These are phyloP conservation scores for Antennarius maculatus DNA, from an alignment of 2,797 vertebrate genomes.

Conservation along the genomic window DNA sequence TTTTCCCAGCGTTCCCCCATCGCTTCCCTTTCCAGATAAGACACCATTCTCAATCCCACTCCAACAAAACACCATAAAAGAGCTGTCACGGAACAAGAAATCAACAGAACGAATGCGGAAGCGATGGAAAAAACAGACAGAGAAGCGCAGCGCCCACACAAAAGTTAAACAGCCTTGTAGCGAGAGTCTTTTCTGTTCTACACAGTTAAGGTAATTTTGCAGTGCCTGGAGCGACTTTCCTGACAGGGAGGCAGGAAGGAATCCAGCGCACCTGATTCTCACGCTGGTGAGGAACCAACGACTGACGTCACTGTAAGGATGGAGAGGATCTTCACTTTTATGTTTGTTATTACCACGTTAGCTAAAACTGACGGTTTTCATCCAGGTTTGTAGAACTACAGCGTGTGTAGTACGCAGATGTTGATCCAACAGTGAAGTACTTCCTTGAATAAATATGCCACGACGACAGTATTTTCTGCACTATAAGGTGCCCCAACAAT, in stretches of 20 bases:
- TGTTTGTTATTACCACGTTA: conserved; percentile 52
- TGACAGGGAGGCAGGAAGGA: conserved; percentile 32
- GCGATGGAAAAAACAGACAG: conserved; percentile 19
- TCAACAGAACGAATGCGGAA: conserved; percentile 40
- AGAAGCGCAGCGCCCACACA: conserved; percentile 17
- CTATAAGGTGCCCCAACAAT: too few relatives aligned
- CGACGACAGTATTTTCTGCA: too few relatives aligned
- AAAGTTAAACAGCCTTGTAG: conserved; percentile 40
- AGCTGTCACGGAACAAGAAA: conserved; percentile 21
- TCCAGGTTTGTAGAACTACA: too few relatives aligned
- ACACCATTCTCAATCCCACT: conserved; percentile 39
- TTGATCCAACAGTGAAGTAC: too few relatives aligned
- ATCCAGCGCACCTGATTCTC: conserved; percentile 19
- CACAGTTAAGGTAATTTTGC: conserved; percentile 41
- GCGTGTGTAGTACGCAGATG: too few relatives aligned
- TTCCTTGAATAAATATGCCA: too few relatives aligned
- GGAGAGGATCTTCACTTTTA: conserved; percentile 58
- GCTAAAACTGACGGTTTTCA: conserved; percentile 38
- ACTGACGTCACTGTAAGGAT: conserved; percentile 47
- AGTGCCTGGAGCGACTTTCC: conserved; percentile 38
- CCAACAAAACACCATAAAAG: conserved; percentile 45
- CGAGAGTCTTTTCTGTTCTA: conserved; percentile 46
- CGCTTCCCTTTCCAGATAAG: conserved; percentile 25
- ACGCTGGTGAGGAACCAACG: conserved; percentile 43
- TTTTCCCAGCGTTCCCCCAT: conserved; percentile 11